phyloP scores from a whole-genome alignment of 1,140 invertebrate species.

The Scaptomyza hsui region DNA sequence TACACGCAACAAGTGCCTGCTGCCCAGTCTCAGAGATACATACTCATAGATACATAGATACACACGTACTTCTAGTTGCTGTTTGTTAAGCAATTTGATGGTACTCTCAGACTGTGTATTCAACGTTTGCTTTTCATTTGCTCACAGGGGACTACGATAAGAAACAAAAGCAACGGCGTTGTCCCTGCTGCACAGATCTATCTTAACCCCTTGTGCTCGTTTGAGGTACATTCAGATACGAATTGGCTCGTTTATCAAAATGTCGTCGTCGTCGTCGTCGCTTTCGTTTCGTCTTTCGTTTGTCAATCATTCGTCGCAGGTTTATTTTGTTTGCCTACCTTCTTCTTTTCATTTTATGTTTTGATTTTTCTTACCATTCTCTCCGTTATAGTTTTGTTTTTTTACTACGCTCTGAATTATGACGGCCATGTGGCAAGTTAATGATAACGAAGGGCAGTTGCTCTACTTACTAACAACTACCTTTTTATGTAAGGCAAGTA shows the following conservation, averaged over 20 bases:
- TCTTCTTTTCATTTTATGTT: slow-evolving; percentile 14
- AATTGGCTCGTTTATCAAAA: slow-evolving; percentile 63
- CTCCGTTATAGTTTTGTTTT: slow-evolving; percentile 2
- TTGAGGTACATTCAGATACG: slow-evolving; percentile 13
- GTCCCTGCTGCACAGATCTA: slow-evolving; percentile 32
- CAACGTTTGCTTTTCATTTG: slow-evolving; percentile 71
- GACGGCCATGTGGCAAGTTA: slow-evolving; percentile 17
- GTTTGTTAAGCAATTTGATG: slow-evolving; percentile 70
- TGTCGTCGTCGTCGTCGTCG: slow-evolving; percentile 11
- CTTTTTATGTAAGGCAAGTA: slow-evolving; percentile 30
- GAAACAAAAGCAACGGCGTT: slow-evolving; percentile 17
- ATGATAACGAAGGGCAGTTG: slow-evolving; percentile 72
- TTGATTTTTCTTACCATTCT: slow-evolving; percentile 34
- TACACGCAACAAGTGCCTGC: slow-evolving; percentile 26
- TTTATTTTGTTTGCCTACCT: slow-evolving; percentile 27
- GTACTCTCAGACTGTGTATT: slow-evolving; percentile 41
- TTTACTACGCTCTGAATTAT: slow-evolving; percentile 42
- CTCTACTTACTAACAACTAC: slow-evolving; percentile 43
- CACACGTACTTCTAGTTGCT: slow-evolving; percentile 26
- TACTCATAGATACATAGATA: slow-evolving; percentile 34
- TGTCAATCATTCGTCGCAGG: slow-evolving; percentile 75
- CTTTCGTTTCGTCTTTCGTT: slow-evolving; percentile 7
- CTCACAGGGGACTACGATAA: slow-evolving; percentile 50
- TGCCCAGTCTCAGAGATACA: slow-evolving; percentile 14
- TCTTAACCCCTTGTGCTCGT: slow-evolving; percentile 65